phyloP scores from a whole-genome alignment of 1,140 invertebrate genomes.

The Pogonomyrmex barbatus region DNA sequence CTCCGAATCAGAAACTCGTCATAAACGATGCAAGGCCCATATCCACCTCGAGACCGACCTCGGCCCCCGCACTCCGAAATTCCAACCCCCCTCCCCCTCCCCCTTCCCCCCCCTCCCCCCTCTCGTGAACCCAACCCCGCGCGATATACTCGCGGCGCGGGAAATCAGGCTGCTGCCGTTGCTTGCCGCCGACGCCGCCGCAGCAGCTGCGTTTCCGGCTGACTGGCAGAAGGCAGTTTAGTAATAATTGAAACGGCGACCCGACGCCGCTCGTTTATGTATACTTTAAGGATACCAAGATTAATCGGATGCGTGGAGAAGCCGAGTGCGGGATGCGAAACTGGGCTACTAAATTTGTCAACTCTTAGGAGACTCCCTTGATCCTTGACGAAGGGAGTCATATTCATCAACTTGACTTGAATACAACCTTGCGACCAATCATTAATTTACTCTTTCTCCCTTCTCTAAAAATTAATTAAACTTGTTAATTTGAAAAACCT shows the following conservation, averaged over 20 bases:
- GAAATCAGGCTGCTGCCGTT: constrained; percentile 33
- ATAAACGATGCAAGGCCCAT: constrained; percentile 81
- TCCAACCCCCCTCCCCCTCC: constrained; percentile 4
- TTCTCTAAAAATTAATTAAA: background rate
- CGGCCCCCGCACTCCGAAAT: constrained; percentile 38
- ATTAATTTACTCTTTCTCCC: background rate
- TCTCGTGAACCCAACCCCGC: constrained; percentile 44
- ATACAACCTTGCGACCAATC: background rate
- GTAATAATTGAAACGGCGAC: constrained; percentile 57
- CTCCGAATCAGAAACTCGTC: constrained; percentile 83
- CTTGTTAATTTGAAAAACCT: no score
- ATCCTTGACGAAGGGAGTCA: background rate
- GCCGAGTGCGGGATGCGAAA: constrained; percentile 1
- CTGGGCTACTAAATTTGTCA: constrained; percentile 43
- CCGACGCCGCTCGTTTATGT: constrained; percentile 56
- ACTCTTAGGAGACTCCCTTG: background rate
- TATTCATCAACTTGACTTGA: constrained; percentile 18
- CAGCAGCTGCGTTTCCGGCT: constrained; percentile 34
- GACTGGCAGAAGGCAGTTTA: constrained; percentile 57
- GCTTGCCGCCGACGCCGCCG: background rate
- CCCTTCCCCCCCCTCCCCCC: no score
- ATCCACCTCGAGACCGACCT: constrained; percentile 60
- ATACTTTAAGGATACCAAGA: constrained; percentile 60
- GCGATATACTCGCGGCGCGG: constrained; percentile 30
- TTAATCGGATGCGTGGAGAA: constrained; percentile 51